Evolutionary conservation across 92 coral and sea anemone species (phyloP).

Genomic region (Actinostola sp.): DNA sequence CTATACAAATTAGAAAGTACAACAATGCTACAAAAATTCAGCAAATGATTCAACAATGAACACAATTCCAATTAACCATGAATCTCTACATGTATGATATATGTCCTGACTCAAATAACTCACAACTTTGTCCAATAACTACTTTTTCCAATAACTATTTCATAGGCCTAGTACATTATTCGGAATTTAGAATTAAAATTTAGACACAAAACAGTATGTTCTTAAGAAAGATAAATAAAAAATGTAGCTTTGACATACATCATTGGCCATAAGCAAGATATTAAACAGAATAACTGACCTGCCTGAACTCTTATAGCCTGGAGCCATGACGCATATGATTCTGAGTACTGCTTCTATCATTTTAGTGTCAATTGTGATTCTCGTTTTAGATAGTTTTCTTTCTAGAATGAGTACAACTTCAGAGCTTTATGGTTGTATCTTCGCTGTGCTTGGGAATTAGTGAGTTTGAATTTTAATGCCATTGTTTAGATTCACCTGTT

Average conservation of each 20-base stretch:
- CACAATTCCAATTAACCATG: too few relatives aligned
- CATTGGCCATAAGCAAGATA: background rate
- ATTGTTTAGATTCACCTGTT: slow-evolving; percentile 12
- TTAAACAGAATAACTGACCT: slow-evolving; percentile 11
- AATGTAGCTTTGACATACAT: background rate
- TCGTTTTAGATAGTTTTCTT: background rate
- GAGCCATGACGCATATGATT: background rate
- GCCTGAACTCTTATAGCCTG: background rate
- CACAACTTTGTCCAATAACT: too few relatives aligned
- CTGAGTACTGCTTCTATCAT: background rate
- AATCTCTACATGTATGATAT: too few relatives aligned
- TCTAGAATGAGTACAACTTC: background rate
- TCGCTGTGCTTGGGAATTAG: slow-evolving; percentile 13
- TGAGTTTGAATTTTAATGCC: slow-evolving; percentile 12
- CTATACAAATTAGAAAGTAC: too few relatives aligned
- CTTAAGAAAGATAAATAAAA: background rate
- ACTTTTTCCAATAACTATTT: too few relatives aligned
- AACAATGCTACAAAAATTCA: too few relatives aligned
- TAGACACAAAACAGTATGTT: background rate
- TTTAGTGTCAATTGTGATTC: background rate
- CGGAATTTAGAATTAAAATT: background rate
- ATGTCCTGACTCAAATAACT: too few relatives aligned
- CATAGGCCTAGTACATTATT: too few relatives aligned
- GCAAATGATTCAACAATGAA: too few relatives aligned
- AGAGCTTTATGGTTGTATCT: background rate